phyloP scores from a whole-genome alignment of 92 coral and sea anemone species.

The Scolanthus callimorphus region DNA sequence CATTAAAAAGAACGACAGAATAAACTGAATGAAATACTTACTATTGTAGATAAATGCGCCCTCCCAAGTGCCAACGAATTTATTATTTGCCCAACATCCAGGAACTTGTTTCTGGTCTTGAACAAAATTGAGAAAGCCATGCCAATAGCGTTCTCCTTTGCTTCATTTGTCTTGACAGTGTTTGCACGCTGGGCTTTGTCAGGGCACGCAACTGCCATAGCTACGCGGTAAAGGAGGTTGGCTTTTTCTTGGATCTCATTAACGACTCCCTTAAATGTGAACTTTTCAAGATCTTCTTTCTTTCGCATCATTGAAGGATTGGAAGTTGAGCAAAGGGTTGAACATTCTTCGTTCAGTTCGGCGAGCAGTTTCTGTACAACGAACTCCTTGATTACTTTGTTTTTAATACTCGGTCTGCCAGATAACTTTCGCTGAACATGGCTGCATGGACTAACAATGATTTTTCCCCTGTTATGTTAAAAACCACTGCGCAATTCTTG shows the following conservation, averaged over 20 bases:
- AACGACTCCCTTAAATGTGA: not conserved
- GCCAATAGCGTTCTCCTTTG: constrained; percentile 2
- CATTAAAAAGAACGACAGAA: too few relatives aligned
- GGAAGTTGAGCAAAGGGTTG: not conserved
- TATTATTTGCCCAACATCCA: not conserved
- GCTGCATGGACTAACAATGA: not conserved
- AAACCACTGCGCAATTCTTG: not conserved
- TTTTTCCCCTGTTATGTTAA: not conserved
- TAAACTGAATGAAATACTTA: constrained; percentile 1
- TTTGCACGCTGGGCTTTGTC: not conserved
- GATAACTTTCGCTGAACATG: not conserved
- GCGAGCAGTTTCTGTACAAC: not conserved
- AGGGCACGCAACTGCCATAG: constrained; percentile 9
- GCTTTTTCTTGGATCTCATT: not conserved
- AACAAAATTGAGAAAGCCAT: constrained; percentile 6
- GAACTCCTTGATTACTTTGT: not conserved
- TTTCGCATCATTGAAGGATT: not conserved
- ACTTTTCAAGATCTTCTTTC: not conserved
- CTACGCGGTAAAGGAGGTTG: not conserved
- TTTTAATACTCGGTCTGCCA: not conserved
- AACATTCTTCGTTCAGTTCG: not conserved
- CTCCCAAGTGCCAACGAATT: not conserved
- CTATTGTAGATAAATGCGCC: constrained; percentile 5
- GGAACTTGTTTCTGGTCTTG: not conserved
- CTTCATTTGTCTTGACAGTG: not conserved